phyloP scores from a whole-genome alignment of 2,888 invertebrate species.

The Leuctra nigra region DNA sequence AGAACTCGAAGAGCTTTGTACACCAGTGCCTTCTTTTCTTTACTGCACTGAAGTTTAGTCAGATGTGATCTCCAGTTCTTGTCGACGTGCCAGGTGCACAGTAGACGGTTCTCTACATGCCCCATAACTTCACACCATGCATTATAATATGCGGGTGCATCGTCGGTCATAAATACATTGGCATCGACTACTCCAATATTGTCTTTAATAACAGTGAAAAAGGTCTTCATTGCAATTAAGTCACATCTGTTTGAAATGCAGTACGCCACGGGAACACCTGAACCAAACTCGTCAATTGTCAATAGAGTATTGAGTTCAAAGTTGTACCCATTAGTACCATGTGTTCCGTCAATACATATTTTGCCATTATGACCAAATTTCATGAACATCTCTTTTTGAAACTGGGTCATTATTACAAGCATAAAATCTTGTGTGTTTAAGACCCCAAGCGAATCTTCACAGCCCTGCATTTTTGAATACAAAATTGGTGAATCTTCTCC shows the following conservation, averaged over 20 bases:
- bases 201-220: not conserved
- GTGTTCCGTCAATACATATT: not conserved
- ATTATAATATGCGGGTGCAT: not conserved
- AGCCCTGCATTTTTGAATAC: not conserved
- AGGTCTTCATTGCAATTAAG: not conserved
- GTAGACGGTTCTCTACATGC: slow-evolving; percentile 20
- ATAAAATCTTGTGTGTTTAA: not conserved
- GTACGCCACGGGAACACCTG: slow-evolving; percentile 30
- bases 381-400: not conserved
- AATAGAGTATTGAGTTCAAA: slow-evolving; percentile 29
- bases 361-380: not conserved
- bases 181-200: not conserved
- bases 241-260: slow-evolving; percentile 29
- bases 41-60: slow-evolving; percentile 27
- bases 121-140: not conserved
- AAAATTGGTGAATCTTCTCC: not conserved
- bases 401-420: not conserved
- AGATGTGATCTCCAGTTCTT: slow-evolving; percentile 29
- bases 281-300: slow-evolving; percentile 30
- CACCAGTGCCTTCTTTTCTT: slow-evolving; percentile 23
- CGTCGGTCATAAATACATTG: not conserved
- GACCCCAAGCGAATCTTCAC: not conserved
- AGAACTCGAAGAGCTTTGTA: slow-evolving; percentile 27
- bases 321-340: not conserved
- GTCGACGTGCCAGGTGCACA: slow-evolving; percentile 33